These are phyloP conservation scores for Malurus elegans DNA, from an alignment of 2,113 vertebrate genomes.

Conservation along the genomic window DNA sequence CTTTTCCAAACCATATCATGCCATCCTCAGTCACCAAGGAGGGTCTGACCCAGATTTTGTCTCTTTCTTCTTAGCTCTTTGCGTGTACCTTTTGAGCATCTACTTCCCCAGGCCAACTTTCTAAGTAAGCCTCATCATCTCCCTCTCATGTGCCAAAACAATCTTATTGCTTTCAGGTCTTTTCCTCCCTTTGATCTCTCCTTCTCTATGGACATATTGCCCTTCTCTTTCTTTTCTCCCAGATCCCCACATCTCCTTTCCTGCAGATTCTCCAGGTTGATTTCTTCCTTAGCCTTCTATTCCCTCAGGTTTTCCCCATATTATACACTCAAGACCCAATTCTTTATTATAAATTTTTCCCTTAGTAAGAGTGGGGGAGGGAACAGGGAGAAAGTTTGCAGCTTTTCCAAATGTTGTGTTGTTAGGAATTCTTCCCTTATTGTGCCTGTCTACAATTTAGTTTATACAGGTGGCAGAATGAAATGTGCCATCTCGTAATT, in stretches of 20 bases:
- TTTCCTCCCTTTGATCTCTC: constrained; percentile 46
- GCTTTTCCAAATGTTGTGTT: constrained; percentile 33
- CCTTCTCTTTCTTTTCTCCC: constrained; percentile 35
- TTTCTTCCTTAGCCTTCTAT: neutral
- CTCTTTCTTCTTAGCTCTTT: constrained; percentile 40
- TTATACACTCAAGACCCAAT: constrained; percentile 7
- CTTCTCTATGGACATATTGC: constrained; percentile 50
- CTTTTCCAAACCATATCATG: neutral
- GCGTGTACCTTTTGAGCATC: neutral
- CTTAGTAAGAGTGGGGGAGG: constrained; percentile 13
- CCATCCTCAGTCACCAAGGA: constrained; percentile 29
- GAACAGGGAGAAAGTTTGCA: neutral
- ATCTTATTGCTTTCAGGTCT: constrained; percentile 47
- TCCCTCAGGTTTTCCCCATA: constrained; percentile 39
- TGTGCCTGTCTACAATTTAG: constrained; percentile 61
- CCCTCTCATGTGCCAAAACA: constrained; percentile 39
- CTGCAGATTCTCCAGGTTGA: constrained; percentile 43
- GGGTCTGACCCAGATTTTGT: constrained; percentile 55
- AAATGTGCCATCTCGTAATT: constrained; percentile 74
- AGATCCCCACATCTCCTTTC: constrained; percentile 18
- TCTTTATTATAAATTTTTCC: neutral
- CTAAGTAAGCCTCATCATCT: constrained; percentile 36
- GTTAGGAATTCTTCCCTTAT: constrained; percentile 32
- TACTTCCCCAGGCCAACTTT: constrained; percentile 48
- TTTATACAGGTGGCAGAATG: constrained; percentile 74